These are phyloP conservation scores for Phrixothrix hirtus DNA, from an alignment of 2,888 invertebrate species.

Conservation along the genomic window DNA sequence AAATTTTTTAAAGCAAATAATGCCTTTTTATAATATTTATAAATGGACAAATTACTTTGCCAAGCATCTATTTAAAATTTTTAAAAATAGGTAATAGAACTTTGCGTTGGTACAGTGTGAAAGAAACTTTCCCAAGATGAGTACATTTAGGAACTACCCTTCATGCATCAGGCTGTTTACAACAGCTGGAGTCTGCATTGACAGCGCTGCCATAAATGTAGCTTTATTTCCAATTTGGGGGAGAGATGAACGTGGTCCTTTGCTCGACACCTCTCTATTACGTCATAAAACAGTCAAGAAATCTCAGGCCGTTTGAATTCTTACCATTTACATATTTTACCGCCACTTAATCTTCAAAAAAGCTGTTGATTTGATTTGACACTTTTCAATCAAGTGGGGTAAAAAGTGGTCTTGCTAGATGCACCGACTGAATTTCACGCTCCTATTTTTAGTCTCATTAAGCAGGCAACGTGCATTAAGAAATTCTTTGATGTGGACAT, in stretches of 20 bases:
- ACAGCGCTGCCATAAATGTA: slow-evolving; percentile 34
- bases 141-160: slow-evolving; percentile 24
- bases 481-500: neutral
- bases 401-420: too few relatives aligned
- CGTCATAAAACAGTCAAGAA: slow-evolving; percentile 29
- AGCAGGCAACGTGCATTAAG: too few relatives aligned
- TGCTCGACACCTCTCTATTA: slow-evolving; percentile 28
- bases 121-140: slow-evolving; percentile 12
- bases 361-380: slow-evolving; percentile 20
- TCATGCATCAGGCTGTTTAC: slow-evolving; percentile 29
- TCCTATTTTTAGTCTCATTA: too few relatives aligned
- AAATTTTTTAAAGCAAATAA: too few relatives aligned
- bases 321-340: slow-evolving; percentile 33
- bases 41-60: too few relatives aligned
- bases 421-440: too few relatives aligned
- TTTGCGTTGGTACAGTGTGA: slow-evolving; percentile 3
- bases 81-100: too few relatives aligned
- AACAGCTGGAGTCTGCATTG: slow-evolving; percentile 34
- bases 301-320: slow-evolving; percentile 22
- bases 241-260: slow-evolving; percentile 24
- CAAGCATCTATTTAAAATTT: too few relatives aligned
- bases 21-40: too few relatives aligned
- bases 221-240: slow-evolving; percentile 36
- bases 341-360: slow-evolving; percentile 24
- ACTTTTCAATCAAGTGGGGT: neutral